Evolutionary conservation across 2,797 vertebrate species (phyloP), one percentile per base, ranked within the genome.

Genomic region (Limnodromus scolopaceus): DNA sequence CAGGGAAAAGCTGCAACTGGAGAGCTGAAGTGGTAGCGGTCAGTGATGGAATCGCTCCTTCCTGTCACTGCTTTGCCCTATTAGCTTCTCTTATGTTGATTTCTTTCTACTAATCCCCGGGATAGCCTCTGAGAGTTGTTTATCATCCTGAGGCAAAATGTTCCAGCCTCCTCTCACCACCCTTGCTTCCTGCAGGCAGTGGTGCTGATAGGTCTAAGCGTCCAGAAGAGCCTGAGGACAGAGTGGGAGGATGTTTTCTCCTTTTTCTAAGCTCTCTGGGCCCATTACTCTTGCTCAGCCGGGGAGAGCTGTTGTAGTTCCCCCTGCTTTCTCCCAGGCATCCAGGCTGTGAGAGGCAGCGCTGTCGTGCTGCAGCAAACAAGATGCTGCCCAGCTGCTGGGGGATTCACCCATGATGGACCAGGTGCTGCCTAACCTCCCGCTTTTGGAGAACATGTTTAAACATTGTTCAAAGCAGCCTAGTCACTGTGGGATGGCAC

Each of bases 91-190:
- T 66, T 76, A 15, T 6, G 39, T 28, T 51, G 27, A 32, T 41
- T 91, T 90, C 57, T 90, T 81, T 78, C 54, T 85, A 74, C n/a
- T 94, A 93, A 91, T 94, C 60, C 86, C 51, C 63, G 64, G 48
- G 70, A 70, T 24, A 91, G 84, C 39, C 39, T 87, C 55, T 76
- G 51, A 83, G 74, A n/a, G 55, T 55, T 94, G 66, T 93, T 97
- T 94, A 92, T 93, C 71, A 49, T 57, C 36, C 81, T 2, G 6
- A 39, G 66, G 43, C 58, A 77, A 91, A 87, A 84, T 24, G 28
- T 84, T 96, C 71, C 93, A 92, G 66, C 60, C 75, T 85, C 60
- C 71, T 94, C 55, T 94, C 64, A 63, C 53, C 81, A 85, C 70
- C 24, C 43, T 55, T 84, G 54, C 71, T 80, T 68, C 83, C 83